Evolutionary conservation across 2,113 vertebrate genomes (phyloP), one percentile per base, ranked within the genome.

Genomic region (Anas platyrhynchos): DNA sequence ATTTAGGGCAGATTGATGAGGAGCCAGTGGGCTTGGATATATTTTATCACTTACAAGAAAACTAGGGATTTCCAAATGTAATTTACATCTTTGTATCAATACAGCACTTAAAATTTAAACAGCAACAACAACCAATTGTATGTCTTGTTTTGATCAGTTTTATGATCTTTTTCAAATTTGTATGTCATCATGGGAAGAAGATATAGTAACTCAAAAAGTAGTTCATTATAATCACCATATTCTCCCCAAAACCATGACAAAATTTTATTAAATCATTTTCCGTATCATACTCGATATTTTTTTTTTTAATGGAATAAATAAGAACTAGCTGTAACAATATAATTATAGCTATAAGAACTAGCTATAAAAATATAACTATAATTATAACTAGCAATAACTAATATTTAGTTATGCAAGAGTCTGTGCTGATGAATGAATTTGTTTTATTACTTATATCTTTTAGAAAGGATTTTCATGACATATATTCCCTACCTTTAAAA

Each of bases 1-100:
- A 62, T 93, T 91, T 72, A 31, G 34, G 17, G 21, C 22, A 83
- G 83, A 95, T 89, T 84, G 92, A 79, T 78, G 69, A 89, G 62
- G n/a, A 91, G 31, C 3, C 54, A 75, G n/a, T 84, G 50, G 38
- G 26, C 32, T 84, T 91, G n/a, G 48, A 41, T 84, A 36, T 62
- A 69, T 90, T 86, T 82, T 69, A 18, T 72, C 86, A 61, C 65
- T 83, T 79, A 68, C 6, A 7, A 61, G 41, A 92, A 84, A 94
- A 32, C 8, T 44, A 81, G 88, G 36, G 10, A 54, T 93, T 90
- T 88, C 34, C 38, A 88, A 5, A 13, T 91, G 65, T 83, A 11
- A 9, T 68, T 84, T 38, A 86, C 81, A 50, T 16, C 18, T 76
- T 79, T 68, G 5, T n/a, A 82, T 29, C 15, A 26, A 48, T 68